phyloP scores from a whole-genome alignment of 2,113 vertebrate species.

The Barbus barbus region DNA sequence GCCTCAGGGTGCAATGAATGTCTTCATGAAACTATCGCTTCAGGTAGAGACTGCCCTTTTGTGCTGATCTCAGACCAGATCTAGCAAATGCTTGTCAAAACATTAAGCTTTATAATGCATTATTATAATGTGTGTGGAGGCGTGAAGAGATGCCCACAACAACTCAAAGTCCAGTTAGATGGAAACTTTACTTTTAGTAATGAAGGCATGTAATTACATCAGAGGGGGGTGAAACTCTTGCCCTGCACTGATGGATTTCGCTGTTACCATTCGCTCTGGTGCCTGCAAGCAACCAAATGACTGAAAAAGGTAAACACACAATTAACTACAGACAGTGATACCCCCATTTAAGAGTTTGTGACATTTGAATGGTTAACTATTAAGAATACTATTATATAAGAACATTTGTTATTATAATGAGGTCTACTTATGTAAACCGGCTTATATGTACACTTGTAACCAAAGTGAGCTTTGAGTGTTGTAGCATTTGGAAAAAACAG shows the following conservation, averaged over 20 bases:
- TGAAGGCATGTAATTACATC: background rate
- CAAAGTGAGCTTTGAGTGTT: no score
- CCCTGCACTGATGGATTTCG: background rate
- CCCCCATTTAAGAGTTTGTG: no score
- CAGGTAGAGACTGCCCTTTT: constrained; percentile 15
- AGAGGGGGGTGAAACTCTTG: background rate
- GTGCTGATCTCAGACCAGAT: background rate
- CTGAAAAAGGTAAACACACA: background rate
- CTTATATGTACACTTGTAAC: no score
- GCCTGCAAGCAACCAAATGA: background rate
- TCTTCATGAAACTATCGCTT: background rate
- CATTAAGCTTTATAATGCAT: background rate
- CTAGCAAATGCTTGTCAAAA: background rate
- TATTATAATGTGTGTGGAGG: background rate
- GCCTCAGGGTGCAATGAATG: background rate
- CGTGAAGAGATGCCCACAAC: background rate
- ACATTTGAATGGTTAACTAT: no score
- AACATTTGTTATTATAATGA: no score
- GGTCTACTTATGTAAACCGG: no score
- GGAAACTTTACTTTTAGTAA: background rate
- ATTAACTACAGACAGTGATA: no score
- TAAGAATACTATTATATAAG: no score
- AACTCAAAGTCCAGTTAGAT: background rate
- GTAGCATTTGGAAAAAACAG: no score
- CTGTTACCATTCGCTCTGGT: background rate